Conservation (phyloP, 2,113 vertebrate species). For the Penelope pileata region DNA sequence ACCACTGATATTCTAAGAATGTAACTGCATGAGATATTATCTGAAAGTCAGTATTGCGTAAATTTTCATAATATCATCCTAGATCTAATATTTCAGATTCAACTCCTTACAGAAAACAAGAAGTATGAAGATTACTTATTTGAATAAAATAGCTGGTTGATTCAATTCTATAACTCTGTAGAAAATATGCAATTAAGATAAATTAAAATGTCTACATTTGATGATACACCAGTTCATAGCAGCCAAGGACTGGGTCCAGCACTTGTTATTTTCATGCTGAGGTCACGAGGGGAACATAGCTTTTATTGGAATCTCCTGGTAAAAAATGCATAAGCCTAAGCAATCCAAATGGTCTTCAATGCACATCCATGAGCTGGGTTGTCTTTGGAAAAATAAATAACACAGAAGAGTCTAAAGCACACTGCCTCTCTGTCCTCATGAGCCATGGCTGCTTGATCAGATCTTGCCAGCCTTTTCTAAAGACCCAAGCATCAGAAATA, state of each 20-base stretch:
- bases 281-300: not conserved
- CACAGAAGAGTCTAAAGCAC: not conserved
- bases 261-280: not conserved
- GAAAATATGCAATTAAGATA: not conserved
- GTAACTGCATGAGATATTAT: not conserved
- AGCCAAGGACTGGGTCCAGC: not conserved
- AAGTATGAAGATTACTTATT: not conserved
- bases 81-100: not conserved
- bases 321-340: conserved; percentile 17
- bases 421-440: not conserved
- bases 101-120: not conserved
- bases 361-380: not conserved
- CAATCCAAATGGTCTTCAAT: not conserved
- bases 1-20: not conserved
- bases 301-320: not conserved
- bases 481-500: not conserved
- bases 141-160: not conserved
- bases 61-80: not conserved
- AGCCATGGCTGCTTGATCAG: not conserved
- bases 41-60: not conserved
- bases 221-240: not conserved
- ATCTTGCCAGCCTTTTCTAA: conserved; percentile 14
- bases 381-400: not conserved
- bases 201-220: not conserved
- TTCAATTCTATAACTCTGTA: not conserved